Evolutionary conservation across 37 sponge, comb jelly and placozoan species (phyloP), one percentile per base, ranked within the genome.

Genomic region (Corticium candelabrum): DNA sequence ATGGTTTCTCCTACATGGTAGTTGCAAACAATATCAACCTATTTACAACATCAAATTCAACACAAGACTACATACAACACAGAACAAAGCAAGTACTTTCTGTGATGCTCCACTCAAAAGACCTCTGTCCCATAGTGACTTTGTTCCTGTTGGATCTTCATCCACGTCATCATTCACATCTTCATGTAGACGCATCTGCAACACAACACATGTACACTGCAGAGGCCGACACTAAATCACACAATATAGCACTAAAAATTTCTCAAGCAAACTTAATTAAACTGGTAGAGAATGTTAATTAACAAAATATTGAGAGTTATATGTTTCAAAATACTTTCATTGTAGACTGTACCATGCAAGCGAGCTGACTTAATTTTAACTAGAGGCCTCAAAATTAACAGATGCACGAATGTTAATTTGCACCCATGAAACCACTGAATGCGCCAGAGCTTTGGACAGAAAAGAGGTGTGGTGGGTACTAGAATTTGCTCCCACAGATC

Each of bases 111-210:
- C 99, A 82, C 85, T 90, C 39, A 97, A 84, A 38, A 94, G 43
- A 0, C 99, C 99, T 68, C 99, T 83, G 72, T 94, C 99, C 99
- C 99, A 97, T 33, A 97, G 82, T 1, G 95, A 84, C 72, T 88
- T 89, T 77, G 39, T 91, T 1, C 99, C 99, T 38, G 99, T 89
- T 1, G 99, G 99, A 71, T 97, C 99, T 36, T 97, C 99, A 75
- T 94, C 94, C 5, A 97, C 88, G 1, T 94, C 88, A 78, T 97
- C 99, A 2, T 82, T 78, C 27, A 85, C 82, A 69, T 94, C 95
- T 37, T 68, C 57, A 0, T 95, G 86, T 4, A 97, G 78, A 33
- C 94, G 87, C 0, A 85, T 34, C 93, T 92, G 67, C 1, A 7
- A 40, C 35, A 36, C 5, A 39, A 29, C 32, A 68, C 33, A 77